Percentiles rank a stretch among this genome's conserved stretches.
Evolutionary conservation across 1,140 invertebrate species (phyloP).

Genomic region (Apis cerana): DNA sequence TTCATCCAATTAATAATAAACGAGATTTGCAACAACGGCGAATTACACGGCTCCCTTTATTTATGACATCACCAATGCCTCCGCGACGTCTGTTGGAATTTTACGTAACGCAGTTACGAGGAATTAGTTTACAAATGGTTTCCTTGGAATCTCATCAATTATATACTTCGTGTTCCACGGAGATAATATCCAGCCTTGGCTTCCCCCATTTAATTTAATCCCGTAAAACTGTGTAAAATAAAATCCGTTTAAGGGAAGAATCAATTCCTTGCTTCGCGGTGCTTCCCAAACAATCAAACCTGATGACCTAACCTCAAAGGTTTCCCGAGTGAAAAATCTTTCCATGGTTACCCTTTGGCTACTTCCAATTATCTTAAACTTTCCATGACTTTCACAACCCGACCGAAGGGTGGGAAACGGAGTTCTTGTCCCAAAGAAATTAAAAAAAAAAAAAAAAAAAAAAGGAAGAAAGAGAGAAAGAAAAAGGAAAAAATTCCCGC

Average conservation of each 20-base stretch:
- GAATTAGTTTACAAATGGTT: background rate
- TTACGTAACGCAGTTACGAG: conserved; percentile 36
- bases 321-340: background rate
- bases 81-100: conserved; percentile 40
- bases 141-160: background rate
- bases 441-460: too few relatives aligned
- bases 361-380: conserved; percentile 14
- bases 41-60: background rate
- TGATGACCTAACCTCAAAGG: background rate
- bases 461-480: background rate
- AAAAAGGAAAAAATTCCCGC: conserved; percentile 22
- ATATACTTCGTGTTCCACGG: background rate
- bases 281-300: background rate
- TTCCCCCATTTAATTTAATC: background rate
- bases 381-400: background rate
- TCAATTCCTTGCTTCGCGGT: background rate
- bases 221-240: background rate
- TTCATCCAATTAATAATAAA: background rate
- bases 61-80: conserved; percentile 22
- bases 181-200: background rate
- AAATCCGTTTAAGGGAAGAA: background rate
- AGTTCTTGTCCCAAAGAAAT: background rate
- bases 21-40: too few relatives aligned
- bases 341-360: background rate
- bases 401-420: too few relatives aligned